Evolutionary conservation across 1,140 invertebrate genomes (phyloP), one percentile per base, ranked within the genome.

Genomic region (Anoplophora glabripennis): DNA sequence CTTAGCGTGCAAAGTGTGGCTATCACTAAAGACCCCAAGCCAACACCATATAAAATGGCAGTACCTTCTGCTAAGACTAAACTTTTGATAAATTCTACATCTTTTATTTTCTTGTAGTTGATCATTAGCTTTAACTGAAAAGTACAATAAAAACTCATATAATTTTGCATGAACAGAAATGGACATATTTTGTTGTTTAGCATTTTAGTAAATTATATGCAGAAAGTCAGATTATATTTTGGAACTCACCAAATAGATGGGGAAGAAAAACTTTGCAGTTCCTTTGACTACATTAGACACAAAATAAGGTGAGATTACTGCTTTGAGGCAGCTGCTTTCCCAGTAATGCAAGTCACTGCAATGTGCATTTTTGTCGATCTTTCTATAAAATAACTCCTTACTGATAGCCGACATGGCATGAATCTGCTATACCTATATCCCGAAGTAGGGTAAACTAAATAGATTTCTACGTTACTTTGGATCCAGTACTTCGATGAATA

Each of bases 331-430:
- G 55, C 42, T 60, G 3, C 45, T n/a, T 3, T 34, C 36, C 61
- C 57, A 60, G 36, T 14, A 37, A 53, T 66, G 64, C 7, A 66
- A 38, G 41, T 54, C n/a, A 10, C 40, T 14, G 28, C 64, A 66
- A 10, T 14, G 28, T 9, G 64, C 9, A 15, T 47, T 53, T 8
- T 12, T 4, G 4, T 15, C 18, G 5, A 63, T 46, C 57, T 57
- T 57, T 14, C 54, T 48, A 28, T 66, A 53, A 52, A 66, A 66
- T 5, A 66, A 18, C 34, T 53, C 34, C 54, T 66, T 66, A 41
- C 64, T 66, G 5, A 66, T 52, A 2, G 57, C 52, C 1, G 33
- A 38, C 64, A 66, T 66, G 11, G 8, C 44, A 46, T 11, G 0
- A 5, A 28, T 28, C 21, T 28, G 5, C 21, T 28, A 3, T 5